These are phyloP conservation scores for Labeo catla DNA, from an alignment of 2,113 vertebrate genomes.

Conservation along the genomic window DNA sequence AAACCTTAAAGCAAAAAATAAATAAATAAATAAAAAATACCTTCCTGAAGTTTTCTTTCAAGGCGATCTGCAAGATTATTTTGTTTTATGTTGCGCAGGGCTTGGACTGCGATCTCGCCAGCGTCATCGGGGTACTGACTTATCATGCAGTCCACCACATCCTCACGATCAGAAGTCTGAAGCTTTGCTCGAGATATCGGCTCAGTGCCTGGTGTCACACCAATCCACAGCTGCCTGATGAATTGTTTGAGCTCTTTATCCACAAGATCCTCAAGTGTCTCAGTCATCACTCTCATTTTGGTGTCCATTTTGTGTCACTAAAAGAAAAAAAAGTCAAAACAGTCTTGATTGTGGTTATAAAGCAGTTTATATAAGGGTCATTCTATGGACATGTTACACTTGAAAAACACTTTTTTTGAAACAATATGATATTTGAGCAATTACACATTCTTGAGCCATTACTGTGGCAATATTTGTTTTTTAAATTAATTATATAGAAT, in stretches of 20 bases:
- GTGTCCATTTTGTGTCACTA: neutral
- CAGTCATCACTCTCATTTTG: neutral
- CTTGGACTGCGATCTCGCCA: neutral
- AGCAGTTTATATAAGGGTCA: too few relatives aligned
- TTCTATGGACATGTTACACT: too few relatives aligned
- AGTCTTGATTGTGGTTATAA: neutral
- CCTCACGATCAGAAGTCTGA: neutral
- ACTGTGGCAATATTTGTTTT: too few relatives aligned
- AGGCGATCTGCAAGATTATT: neutral
- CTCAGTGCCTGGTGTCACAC: accelerated
- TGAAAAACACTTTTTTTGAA: too few relatives aligned
- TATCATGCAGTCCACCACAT: neutral
- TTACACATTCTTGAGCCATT: too few relatives aligned
- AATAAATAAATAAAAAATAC: neutral
- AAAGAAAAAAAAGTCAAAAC: neutral
- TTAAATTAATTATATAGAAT: too few relatives aligned
- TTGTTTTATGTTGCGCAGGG: neutral
- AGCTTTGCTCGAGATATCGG: neutral
- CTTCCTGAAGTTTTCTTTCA: neutral
- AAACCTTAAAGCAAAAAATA: too few relatives aligned
- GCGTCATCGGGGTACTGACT: neutral
- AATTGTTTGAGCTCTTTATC: neutral
- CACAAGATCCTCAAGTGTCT: neutral
- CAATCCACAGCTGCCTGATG: neutral
- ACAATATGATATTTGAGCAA: too few relatives aligned